Evolutionary conservation across 2,797 vertebrate genomes (phyloP).

Genomic region (Ciconia nigra): DNA sequence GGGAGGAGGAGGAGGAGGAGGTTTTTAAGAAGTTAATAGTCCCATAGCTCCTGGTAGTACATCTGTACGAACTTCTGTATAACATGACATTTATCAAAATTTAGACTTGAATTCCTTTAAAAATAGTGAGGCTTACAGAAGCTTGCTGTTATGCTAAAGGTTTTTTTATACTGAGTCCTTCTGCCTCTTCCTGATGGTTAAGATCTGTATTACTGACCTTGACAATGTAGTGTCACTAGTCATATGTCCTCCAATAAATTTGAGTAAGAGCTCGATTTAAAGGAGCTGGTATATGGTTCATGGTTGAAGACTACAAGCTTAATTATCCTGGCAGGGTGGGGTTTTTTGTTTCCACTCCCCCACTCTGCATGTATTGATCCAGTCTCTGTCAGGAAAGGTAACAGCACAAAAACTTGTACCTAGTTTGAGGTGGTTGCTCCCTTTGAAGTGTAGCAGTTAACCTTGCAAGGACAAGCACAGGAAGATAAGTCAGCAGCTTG

Average conservation of each 20-base stretch:
- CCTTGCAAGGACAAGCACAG: not conserved
- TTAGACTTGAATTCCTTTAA: not conserved
- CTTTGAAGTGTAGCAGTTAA: not conserved
- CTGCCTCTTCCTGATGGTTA: not conserved
- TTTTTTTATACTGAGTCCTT: fast-evolving
- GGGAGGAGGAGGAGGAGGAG: not conserved
- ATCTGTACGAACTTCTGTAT: not conserved
- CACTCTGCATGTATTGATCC: not conserved
- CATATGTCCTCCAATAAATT: not conserved
- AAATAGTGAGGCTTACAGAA: not conserved
- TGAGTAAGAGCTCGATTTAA: not conserved
- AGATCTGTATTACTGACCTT: not conserved
- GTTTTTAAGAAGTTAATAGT: not conserved
- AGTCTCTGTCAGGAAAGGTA: not conserved
- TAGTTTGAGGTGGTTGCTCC: not conserved
- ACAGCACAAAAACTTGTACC: not conserved
- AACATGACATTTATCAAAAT: fast-evolving
- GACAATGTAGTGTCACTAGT: not conserved
- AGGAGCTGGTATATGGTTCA: not conserved
- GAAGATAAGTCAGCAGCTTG: not conserved
- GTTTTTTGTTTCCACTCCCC: not conserved
- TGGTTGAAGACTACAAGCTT: not conserved
- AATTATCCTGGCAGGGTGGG: not conserved
- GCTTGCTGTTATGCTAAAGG: not conserved
- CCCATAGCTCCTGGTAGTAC: not conserved